Base-by-base conservation (phyloP, 2,888 invertebrate genomes). In the Neoascia interrupta region DNA sequence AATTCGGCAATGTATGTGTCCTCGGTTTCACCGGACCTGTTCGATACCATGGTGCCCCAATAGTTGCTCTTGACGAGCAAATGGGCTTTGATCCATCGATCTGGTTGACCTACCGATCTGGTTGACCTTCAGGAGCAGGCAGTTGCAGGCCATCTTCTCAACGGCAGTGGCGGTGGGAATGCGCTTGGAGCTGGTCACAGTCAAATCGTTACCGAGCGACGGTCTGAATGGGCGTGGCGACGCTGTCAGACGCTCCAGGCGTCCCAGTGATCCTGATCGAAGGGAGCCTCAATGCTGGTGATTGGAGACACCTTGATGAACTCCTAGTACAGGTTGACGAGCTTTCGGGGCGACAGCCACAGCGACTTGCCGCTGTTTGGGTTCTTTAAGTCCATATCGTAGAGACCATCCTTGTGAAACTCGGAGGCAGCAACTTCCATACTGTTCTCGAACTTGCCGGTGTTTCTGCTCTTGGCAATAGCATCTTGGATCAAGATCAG, bases 1-100 rank as follows among this genome's bases (percentile, higher is more conserved):
- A 99, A 91, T 89, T 99, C 99, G 82, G 98, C 99, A 87, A 99
- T 99, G 90, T 98, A 99, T 0, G 98, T 96, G 89, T 99, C 99
- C 89, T 99, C 99, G 68, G 99, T 99, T 90, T 99, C 99, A 81
- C 99, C 99, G 82, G 98, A 98, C 87, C 94, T 90, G 90, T 99
- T 99, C 19, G 99, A 99, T 10, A 99, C 99, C 99, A 99, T 99
- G 82, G 98, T 98, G 82, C 99, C 99, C 99, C 99, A 99, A 70
- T 96, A 96, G 84, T 94, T 95, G 87, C 92, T 91, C 90, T 96
- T 96, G 82, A 96, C 96, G 86, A 96, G 89, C 84, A 94, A 90
- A 89, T 97, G 97, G 81, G 99, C 99, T 84, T 95, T 92, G 85
- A n/a, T n/a, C n/a, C n/a, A 99, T 99, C 15, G 99, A 96, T 89